Evolutionary conservation across 2,797 vertebrate genomes (phyloP).

Genomic region (Taeniopygia guttata): DNA sequence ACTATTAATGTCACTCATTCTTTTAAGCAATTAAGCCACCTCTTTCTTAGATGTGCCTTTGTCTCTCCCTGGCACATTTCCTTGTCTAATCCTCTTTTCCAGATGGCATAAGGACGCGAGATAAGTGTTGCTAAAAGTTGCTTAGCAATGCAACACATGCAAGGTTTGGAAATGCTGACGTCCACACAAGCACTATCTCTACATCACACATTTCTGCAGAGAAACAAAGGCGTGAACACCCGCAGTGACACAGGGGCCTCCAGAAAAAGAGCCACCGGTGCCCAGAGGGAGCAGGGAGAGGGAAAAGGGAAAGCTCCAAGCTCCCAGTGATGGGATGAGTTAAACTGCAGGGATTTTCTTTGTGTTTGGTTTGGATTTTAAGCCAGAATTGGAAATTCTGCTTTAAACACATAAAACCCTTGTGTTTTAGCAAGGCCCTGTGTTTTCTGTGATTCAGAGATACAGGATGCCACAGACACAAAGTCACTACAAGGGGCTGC

Average conservation of each 20-base stretch:
- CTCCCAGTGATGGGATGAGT: not conserved
- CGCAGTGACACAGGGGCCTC: slow-evolving; percentile 19
- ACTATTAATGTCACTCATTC: slow-evolving; percentile 54
- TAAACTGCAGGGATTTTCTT: fast-evolving
- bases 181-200: slow-evolving; percentile 61
- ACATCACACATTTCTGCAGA: slow-evolving; percentile 50
- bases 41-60: slow-evolving; percentile 61
- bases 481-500: not conserved
- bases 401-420: not conserved
- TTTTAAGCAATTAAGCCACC: slow-evolving; percentile 48
- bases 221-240: slow-evolving; percentile 55
- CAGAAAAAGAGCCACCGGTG: slow-evolving; percentile 48
- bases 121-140: slow-evolving; percentile 72
- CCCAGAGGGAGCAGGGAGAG: not conserved
- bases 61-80: slow-evolving; percentile 60
- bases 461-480: not conserved
- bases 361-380: not conserved
- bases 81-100: slow-evolving; percentile 66
- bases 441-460: not conserved
- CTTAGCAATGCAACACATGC: slow-evolving; percentile 72
- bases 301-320: not conserved
- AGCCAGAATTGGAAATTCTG: not conserved
- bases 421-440: not conserved
- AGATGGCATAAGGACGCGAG: slow-evolving; percentile 68
- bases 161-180: slow-evolving; percentile 68